Evolutionary conservation across 2,888 invertebrate species (phyloP), one percentile per base, ranked within the genome.

Genomic region (Icerya purchasi): DNA sequence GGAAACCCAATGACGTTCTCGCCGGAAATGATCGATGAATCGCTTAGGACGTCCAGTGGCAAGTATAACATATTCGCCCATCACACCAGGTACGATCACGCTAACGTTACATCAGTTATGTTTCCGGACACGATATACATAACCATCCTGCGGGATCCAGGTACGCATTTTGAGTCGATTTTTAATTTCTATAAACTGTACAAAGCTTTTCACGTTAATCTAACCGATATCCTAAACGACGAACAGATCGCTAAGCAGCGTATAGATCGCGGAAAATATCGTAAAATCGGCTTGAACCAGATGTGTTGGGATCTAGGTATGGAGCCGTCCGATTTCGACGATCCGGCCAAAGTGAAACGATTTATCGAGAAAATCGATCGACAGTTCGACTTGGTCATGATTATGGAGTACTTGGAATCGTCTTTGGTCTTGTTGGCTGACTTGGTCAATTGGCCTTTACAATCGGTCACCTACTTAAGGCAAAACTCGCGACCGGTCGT

Each of bases 261-360:
- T 1, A 23, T 22, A 8, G 23, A 22, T n/a, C 23, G 23, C 2
- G 23, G 3, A 18, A 56, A 25, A 21, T 20, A 22, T 20, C 22
- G 50, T 1, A 61, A 59, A 56, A 59, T 63, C 21, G 66, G 67
- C 53, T 54, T 63, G 21, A 67, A 67, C 56, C 67, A 67, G 60
- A 66, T 67, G 67, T 64, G 65, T 50, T 65, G 59, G 54, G 67
- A 67, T 54, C 60, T 66, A 14, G 67, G 67, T 20, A 54, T 66
- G 21, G 21, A 53, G 5, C 36, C 62, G 8, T 50, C 59, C 51
- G 3, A 61, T 54, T 64, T 62, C 49, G 25, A 59, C 3, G 58
- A 62, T 22, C 18, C 51, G 1, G 50, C 56, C 3, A 57, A 58
- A 50, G 63, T 66, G 5, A 25, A 60, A 5, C 54, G 64, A 50